Evolutionary conservation across 2,113 vertebrate genomes (phyloP).

Genomic region (Cheilinus undulatus): DNA sequence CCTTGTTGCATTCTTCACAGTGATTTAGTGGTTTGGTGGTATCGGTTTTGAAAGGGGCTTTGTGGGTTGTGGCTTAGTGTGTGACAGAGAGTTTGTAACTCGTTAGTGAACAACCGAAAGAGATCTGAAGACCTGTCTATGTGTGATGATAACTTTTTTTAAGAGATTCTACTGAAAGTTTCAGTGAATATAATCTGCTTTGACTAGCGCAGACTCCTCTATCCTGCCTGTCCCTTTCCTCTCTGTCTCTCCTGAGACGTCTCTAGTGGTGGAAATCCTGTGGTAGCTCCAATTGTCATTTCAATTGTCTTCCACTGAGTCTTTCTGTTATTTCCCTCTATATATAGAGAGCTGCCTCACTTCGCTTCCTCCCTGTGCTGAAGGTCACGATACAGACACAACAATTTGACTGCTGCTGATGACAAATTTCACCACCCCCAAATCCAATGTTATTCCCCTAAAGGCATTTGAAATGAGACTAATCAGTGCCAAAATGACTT

Average conservation of each 20-base stretch:
- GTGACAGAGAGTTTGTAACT: constrained; percentile 14
- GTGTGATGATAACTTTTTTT: not conserved
- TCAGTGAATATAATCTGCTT: constrained; percentile 32
- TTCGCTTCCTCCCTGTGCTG: constrained; percentile 32
- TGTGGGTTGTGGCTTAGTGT: constrained; percentile 18
- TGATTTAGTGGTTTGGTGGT: constrained; percentile 32
- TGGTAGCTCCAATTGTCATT: constrained; percentile 66
- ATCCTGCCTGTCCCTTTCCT: constrained; percentile 5
- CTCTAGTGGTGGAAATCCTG: constrained; percentile 82
- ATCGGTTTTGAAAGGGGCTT: constrained; percentile 14
- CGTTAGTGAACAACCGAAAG: not conserved
- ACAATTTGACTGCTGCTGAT: constrained; percentile 37
- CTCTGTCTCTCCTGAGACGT: constrained; percentile 16
- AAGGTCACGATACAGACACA: constrained; percentile 63
- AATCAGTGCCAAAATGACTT: constrained; percentile 17
- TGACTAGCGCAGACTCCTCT: constrained; percentile 19
- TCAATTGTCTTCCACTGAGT: constrained; percentile 63
- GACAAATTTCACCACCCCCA: constrained; percentile 27
- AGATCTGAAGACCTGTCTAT: not conserved
- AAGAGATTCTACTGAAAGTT: constrained; percentile 8
- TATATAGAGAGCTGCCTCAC: constrained; percentile 52
- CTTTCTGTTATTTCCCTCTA: constrained; percentile 57
- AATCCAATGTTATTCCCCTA: constrained; percentile 26
- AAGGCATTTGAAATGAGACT: constrained; percentile 37
- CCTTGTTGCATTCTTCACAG: constrained; percentile 1